Evolutionary conservation across 2,888 invertebrate species (phyloP), one percentile per base, ranked within the genome.

Genomic region (Digitonthophagus gazella): DNA sequence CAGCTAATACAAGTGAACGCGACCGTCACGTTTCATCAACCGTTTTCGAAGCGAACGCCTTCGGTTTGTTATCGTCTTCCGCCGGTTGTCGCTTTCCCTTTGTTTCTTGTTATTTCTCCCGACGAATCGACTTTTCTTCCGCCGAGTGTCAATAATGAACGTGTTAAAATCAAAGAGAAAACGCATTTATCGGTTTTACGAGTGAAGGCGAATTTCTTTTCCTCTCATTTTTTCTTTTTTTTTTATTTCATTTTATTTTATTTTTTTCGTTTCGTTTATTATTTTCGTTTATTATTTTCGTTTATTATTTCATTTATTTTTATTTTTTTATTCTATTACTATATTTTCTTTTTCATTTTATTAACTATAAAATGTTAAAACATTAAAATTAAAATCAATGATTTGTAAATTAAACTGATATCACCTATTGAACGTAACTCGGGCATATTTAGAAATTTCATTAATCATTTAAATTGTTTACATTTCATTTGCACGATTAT

Each of bases 121-220:
- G 58, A 15, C 15, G 58, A 58, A 58, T 44, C 28, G 28, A 44
- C 28, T 44, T 44, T 44, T 44, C 18, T n/a, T 57, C 15, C 6
- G 18, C 16, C 16, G 18, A 58, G 15, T 58, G 58, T 18, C 58
- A 58, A 58, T 58, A 58, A 58, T 58, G 58, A 58, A 58, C 58
- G 58, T 58, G 58, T 61, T 19, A 61, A 61, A 61, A 61, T 15
- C 18, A 61, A 61, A 61, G 61, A 6, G 61, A 16, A n/a, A 61
- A 61, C 61, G 61, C 61, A 61, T 61, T 61, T 44, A 44, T 44
- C 28, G 28, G 28, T 44, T 44, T n/a, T 44, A 44, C 28, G 28
- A 11, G 8, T 44, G 8, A 44, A 44, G 28, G 6, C 28, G 28
- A 11, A 44, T 6, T 44, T 44, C 28, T 44, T 44, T n/a, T 44